phyloP scores from a whole-genome alignment of 2,888 invertebrate genomes.

The Liopterus haemorrhoidalis region DNA sequence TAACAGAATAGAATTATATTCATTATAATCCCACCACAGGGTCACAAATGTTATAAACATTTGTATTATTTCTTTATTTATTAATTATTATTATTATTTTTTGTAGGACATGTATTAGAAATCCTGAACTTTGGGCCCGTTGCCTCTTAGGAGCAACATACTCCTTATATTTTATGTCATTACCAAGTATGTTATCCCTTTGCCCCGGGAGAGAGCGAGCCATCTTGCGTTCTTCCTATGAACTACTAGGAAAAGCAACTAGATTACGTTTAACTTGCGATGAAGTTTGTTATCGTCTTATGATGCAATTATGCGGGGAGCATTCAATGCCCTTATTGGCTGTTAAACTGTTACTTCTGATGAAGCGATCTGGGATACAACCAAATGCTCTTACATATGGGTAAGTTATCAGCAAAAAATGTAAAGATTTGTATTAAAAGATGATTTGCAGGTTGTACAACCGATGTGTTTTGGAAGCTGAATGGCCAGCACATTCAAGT shows the following conservation, averaged over 20 bases:
- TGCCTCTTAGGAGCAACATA: slow-evolving; percentile 83
- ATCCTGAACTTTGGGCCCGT: slow-evolving; percentile 87
- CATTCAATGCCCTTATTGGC: slow-evolving; percentile 92
- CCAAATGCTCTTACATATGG: slow-evolving; percentile 98
- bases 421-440: too few species aligned
- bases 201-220: slow-evolving; percentile 70
- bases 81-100: too few species aligned
- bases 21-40: too few species aligned
- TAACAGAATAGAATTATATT: too few species aligned
- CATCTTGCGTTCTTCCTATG: slow-evolving; percentile 73
- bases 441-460: slow-evolving; percentile 54
- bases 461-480: slow-evolving; percentile 83
- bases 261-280: slow-evolving; percentile 81
- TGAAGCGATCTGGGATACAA: slow-evolving; percentile 89
- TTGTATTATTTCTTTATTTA: too few species aligned
- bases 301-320: slow-evolving; percentile 97
- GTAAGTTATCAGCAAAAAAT: slow-evolving; percentile 49
- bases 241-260: slow-evolving; percentile 81
- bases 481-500: slow-evolving; percentile 71
- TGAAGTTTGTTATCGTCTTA: slow-evolving; percentile 95
- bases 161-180: slow-evolving; percentile 91
- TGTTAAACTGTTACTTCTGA: slow-evolving; percentile 81
- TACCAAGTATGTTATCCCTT: slow-evolving; percentile 78
- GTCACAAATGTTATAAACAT: too few species aligned
- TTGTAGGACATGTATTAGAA: slow-evolving; percentile 41